Percentiles rank a stretch among this genome's conserved stretches.
Conservation (phyloP, 2,797 vertebrate species). For the Hapalemur alaotrensis region DNA sequence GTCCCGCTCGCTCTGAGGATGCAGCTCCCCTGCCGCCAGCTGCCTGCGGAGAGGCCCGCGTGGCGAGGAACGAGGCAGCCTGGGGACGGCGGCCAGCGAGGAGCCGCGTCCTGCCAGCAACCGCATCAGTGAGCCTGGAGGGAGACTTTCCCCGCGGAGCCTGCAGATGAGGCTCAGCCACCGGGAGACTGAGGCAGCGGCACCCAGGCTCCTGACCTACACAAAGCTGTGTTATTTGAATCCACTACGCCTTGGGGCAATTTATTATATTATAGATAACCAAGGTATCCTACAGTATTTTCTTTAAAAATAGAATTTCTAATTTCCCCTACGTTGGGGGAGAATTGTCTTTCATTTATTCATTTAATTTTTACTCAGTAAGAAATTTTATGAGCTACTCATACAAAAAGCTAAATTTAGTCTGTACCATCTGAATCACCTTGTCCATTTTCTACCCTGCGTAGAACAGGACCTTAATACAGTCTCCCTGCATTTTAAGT, state of each 20-base stretch:
- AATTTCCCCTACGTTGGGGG: background rate
- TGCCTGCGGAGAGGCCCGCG: accelerated
- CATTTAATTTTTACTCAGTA: background rate
- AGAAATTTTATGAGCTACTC: background rate
- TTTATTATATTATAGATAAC: background rate
- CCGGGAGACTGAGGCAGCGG: background rate
- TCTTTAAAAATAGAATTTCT: background rate
- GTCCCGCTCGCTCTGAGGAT: accelerated
- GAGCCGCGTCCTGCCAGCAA: accelerated
- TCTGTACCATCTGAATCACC: constrained; percentile 33
- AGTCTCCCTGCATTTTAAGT: background rate
- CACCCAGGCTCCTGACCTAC: background rate
- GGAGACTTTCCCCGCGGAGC: accelerated
- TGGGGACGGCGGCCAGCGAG: accelerated
- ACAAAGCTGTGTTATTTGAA: background rate
- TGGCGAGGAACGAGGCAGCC: background rate
- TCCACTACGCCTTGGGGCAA: background rate
- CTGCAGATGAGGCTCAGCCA: background rate
- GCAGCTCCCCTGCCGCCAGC: accelerated
- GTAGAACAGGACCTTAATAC: background rate
- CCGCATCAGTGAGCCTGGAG: background rate
- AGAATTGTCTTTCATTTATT: background rate
- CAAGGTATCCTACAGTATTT: background rate
- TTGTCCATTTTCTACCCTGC: constrained; percentile 30
- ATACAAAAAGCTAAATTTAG: background rate